These are phyloP conservation scores for Oscheius sp. DNA, from an alignment of 2,888 invertebrate species.

Conservation along the genomic window DNA sequence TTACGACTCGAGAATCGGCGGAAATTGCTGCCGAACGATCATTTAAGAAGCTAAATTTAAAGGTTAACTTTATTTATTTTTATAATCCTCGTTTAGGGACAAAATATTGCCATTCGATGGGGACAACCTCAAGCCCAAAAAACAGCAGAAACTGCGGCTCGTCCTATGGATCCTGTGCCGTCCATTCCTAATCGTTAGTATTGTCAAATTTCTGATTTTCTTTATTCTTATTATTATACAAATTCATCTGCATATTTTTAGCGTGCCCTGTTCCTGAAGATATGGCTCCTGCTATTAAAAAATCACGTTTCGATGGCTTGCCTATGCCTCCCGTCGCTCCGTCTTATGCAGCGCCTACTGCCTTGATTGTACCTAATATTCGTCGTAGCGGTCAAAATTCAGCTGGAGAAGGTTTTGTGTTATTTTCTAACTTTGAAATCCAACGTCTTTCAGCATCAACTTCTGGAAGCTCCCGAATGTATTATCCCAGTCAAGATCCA, in stretches of 20 bases:
- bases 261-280: conserved; percentile 54
- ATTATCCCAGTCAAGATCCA: conserved; percentile 98
- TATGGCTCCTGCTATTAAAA: conserved; percentile 47
- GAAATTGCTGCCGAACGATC: conserved; percentile 94
- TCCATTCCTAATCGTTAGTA: conserved; percentile 62
- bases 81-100: conserved; percentile 76
- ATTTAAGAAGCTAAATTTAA: conserved; percentile 89
- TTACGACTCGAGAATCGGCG: conserved; percentile 88
- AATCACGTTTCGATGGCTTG: conserved; percentile 62
- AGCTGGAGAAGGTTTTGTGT: conserved; percentile 8
- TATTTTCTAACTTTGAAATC: not conserved
- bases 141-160: conserved; percentile 59
- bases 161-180: conserved; percentile 64
- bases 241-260: not conserved
- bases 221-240: too few relatives aligned
- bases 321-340: conserved; percentile 76
- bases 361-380: conserved; percentile 51
- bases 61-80: conserved; percentile 71
- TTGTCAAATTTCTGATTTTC: not conserved
- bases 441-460: conserved; percentile 10
- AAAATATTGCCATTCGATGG: conserved; percentile 96
- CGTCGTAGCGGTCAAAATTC: conserved; percentile 27
- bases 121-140: conserved; percentile 88
- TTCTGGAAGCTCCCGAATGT: conserved; percentile 75
- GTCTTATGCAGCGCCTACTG: conserved; percentile 74